A percentile compares a stretch with the other conserved stretches of the same genome.
phyloP scores from a whole-genome alignment of 2,888 invertebrate genomes.

The Thyatira batis region DNA sequence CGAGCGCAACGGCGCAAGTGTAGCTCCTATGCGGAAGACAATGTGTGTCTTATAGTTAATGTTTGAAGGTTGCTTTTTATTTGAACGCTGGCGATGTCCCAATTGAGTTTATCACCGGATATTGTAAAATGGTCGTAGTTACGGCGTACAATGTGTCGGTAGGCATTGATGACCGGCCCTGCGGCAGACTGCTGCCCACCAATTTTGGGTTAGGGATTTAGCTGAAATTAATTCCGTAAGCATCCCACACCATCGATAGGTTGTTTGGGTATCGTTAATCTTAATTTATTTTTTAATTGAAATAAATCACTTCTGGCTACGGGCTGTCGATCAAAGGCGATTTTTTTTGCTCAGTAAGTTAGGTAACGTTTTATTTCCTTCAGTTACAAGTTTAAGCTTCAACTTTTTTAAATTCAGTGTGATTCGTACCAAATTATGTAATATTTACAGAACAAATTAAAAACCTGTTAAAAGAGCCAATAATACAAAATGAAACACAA shows the following conservation, averaged over 20 bases:
- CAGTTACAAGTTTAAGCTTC: too few species aligned
- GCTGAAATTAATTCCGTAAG: constrained; percentile 34
- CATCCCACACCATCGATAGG: background rate
- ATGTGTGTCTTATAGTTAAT: constrained; percentile 51
- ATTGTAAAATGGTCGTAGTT: constrained; percentile 77
- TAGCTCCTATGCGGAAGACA: constrained; percentile 31
- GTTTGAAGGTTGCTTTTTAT: constrained; percentile 49
- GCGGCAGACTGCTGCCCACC: constrained; percentile 34
- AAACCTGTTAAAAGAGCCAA: too few species aligned
- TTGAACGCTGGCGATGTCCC: constrained; percentile 42
- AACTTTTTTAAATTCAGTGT: background rate
- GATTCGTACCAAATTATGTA: too few species aligned
- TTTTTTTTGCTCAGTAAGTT: too few species aligned
- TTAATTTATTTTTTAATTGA: background rate
- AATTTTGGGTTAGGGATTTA: constrained; percentile 42
- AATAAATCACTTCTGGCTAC: background rate
- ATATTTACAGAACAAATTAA: too few species aligned
- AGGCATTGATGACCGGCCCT: constrained; percentile 56
- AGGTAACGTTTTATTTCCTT: too few species aligned
- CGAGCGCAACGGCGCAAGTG: constrained; percentile 35
- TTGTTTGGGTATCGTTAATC: background rate
- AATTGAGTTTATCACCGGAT: constrained; percentile 79
- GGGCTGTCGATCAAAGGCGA: background rate
- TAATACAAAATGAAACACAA: too few species aligned
- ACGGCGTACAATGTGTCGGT: constrained; percentile 60